Evolutionary conservation across 2,888 invertebrate genomes (phyloP), one percentile per base, ranked within the genome.

Genomic region (Drosophila mulleri): DNA sequence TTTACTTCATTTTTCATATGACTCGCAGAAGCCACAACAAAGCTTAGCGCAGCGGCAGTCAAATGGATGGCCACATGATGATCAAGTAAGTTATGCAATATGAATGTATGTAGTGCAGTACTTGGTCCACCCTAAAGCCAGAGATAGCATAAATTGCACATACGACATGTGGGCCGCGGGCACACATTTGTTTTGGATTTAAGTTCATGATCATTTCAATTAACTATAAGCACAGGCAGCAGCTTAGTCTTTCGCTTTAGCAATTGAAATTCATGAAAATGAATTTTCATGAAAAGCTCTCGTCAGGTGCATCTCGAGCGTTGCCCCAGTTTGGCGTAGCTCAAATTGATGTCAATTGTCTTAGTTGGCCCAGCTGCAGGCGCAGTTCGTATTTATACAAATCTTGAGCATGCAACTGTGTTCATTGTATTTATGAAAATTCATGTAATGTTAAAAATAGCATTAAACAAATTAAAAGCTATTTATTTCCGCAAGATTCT

Each of bases 131-230:
- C 62, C 62, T 70, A 74, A 59, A 16, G 20, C 11, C 26, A 29
- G 67, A 65, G 39, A 42, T 29, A n/a, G 45, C 45, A 62, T n/a
- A 41, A 20, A 72, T 71, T 71, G 69, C 69, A 58, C 47, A 80
- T 76, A 75, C 77, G 72, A 52, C 79, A 63, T 71, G 67, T 69
- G 72, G 53, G 6, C 14, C 16, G 29, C 5, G 39, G n/a, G 14
- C 20, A 18, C 42, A 48, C 42, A 48, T 48, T 63, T 52, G 54
- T n/a, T 29, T 29, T 60, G 58, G 66, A 67, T 48, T 73, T 77
- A 77, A 78, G 90, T 88, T 90, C 88, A 88, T 80, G 89, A 84
- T 75, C 88, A 77, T 78, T 79, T 75, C 78, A 88, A 90, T 88
- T 86, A 60, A 50, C 29, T n/a, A 23, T 16, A 20, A 3, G 8